phyloP scores from a whole-genome alignment of 2,113 vertebrate genomes.

The Crypturellus undulatus region DNA sequence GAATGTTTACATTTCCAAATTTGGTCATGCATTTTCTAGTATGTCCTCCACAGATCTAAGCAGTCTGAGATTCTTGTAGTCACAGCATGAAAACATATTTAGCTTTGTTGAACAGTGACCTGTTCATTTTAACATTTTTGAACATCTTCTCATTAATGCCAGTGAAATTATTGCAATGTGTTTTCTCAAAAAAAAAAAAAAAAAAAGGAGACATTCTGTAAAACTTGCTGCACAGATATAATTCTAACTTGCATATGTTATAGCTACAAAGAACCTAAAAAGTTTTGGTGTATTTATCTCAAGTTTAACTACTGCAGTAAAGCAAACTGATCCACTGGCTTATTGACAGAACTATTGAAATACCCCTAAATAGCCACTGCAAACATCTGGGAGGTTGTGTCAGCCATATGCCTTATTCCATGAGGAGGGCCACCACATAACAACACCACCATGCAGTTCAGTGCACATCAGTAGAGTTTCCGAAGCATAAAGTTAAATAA shows the following conservation, averaged over 20 bases:
- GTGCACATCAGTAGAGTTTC: background rate
- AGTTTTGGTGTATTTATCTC: background rate
- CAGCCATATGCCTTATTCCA: background rate
- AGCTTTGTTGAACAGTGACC: background rate
- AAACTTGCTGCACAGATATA: background rate
- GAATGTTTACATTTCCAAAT: background rate
- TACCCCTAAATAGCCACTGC: rapidly evolving
- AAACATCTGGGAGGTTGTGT: background rate
- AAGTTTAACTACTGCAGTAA: background rate
- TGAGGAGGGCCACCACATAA: background rate
- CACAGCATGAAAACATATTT: background rate
- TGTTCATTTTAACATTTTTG: background rate
- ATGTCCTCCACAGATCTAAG: too few species aligned
- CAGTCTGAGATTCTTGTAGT: background rate
- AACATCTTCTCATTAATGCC: background rate
- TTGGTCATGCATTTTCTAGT: background rate
- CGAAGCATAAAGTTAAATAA: background rate
- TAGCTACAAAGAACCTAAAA: background rate
- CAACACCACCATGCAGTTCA: background rate
- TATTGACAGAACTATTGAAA: background rate
- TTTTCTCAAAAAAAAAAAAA: background rate
- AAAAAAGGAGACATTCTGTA: background rate
- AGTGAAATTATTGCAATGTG: background rate
- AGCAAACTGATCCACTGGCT: background rate
- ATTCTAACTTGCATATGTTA: background rate